Evolutionary conservation across 2,888 invertebrate species (phyloP).

Genomic region (Athalia rosae): DNA sequence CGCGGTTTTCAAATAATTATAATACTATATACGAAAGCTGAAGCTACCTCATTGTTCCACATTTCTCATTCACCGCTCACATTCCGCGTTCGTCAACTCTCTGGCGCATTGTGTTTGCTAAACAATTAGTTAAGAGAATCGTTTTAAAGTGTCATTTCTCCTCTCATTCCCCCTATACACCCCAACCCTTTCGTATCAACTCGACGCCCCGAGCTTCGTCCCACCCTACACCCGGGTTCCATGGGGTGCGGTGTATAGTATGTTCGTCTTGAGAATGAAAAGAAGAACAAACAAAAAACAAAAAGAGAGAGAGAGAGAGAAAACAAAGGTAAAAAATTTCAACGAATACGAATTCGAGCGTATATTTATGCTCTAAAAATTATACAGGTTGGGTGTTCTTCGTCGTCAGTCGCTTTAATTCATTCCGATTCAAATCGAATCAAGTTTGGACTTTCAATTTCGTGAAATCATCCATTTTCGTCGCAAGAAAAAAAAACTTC

Average conservation of each 20-base stretch:
- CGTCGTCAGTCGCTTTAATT: too few relatives aligned
- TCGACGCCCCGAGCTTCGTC: background rate
- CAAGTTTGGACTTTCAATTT: too few relatives aligned
- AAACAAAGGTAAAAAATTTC: background rate
- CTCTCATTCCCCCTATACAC: background rate
- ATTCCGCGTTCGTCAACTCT: background rate
- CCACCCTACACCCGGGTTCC: background rate
- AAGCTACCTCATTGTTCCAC: background rate
- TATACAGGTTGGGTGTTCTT: background rate
- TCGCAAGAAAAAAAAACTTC: too few relatives aligned
- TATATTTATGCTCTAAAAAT: background rate
- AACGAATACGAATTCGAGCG: constrained; percentile 4
- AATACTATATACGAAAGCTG: constrained; percentile 16
- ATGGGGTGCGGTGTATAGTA: background rate
- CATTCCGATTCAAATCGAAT: too few relatives aligned
- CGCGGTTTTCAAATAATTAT: constrained; percentile 18
- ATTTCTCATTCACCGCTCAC: constrained; percentile 39
- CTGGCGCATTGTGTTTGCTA: constrained; percentile 14
- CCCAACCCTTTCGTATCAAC: background rate
- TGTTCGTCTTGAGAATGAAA: constrained; percentile 33
- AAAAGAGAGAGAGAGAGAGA: background rate
- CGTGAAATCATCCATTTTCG: too few relatives aligned
- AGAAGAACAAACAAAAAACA: too few relatives aligned
- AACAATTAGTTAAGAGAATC: constrained; percentile 38
- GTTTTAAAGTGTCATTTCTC: constrained; percentile 22